Evolutionary conservation across 2,888 invertebrate species (phyloP).

Genomic region (Stenurella melanura): DNA sequence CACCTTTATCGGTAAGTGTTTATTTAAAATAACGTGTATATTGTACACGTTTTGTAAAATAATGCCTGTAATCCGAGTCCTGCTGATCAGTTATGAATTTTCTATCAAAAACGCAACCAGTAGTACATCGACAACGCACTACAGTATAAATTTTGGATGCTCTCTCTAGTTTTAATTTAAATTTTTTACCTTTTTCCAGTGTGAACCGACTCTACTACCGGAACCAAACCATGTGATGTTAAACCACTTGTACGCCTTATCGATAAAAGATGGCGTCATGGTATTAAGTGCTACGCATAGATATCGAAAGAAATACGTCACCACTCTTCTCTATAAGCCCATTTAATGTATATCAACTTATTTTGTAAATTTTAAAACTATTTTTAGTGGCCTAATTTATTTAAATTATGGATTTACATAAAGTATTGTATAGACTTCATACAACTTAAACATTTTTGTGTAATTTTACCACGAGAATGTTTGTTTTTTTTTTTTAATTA

Average conservation of each 20-base stretch:
- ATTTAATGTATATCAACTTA: conserved; percentile 76
- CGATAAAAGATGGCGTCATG: conserved; percentile 99
- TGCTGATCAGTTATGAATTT: too few relatives aligned
- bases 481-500: background rate
- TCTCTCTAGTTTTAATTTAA: background rate
- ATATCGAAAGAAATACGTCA: conserved; percentile 99
- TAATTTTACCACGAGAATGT: background rate
- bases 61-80: too few relatives aligned
- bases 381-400: conserved; percentile 30
- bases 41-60: too few relatives aligned
- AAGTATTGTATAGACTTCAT: background rate
- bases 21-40: background rate
- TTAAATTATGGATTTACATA: conserved; percentile 17
- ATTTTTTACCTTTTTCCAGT: conserved; percentile 78
- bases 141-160: too few relatives aligned
- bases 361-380: conserved; percentile 33
- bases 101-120: too few relatives aligned
- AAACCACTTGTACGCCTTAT: conserved; percentile 99
- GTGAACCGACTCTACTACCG: conserved; percentile 98
- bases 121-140: too few relatives aligned
- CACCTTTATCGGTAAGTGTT: conserved; percentile 88
- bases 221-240: conserved; percentile 99
- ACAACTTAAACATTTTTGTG: background rate
- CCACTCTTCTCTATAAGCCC: conserved; percentile 98
- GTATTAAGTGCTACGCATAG: conserved; percentile 98